A percentile compares a stretch with the other conserved stretches of the same genome.
Evolutionary conservation across 2,888 invertebrate species (phyloP).

Genomic region (Campoplex capitator): DNA sequence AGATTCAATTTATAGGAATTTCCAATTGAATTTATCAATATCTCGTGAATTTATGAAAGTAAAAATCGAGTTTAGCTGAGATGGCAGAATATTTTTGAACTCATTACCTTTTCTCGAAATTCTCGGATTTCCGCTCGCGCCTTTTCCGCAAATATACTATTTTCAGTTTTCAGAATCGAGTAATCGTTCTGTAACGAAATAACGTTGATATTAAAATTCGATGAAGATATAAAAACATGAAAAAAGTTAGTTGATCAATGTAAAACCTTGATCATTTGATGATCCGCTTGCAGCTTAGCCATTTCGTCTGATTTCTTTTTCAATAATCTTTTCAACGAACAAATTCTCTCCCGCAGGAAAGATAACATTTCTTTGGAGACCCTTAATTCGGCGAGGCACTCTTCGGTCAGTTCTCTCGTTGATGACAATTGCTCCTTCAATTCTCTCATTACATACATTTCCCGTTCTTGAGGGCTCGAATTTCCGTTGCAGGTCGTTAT

Average conservation of each 20-base stretch:
- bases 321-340: constrained; percentile 75
- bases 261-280: constrained; percentile 77
- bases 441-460: constrained; percentile 71
- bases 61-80: constrained; percentile 69
- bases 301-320: constrained; percentile 76
- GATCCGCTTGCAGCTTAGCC: constrained; percentile 77
- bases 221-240: not conserved
- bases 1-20: not conserved
- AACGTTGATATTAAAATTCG: not conserved
- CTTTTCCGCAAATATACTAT: constrained; percentile 72
- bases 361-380: constrained; percentile 73
- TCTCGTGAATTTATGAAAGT: not conserved
- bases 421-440: constrained; percentile 72
- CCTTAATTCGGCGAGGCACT: constrained; percentile 72
- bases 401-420: constrained; percentile 70
- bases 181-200: constrained; percentile 77
- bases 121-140: constrained; percentile 74
- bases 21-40: not conserved
- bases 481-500: constrained; percentile 24
- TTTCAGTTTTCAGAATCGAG: constrained; percentile 75
- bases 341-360: constrained; percentile 71
- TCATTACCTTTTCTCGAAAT: constrained; percentile 73
- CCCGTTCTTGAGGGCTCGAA: constrained; percentile 29
- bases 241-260: constrained; percentile 1
- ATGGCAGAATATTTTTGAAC: constrained; percentile 25